Evolutionary conservation across 2,113 vertebrate genomes (phyloP), one percentile per base, ranked within the genome.

Genomic region (Lasiurus cinereus): DNA sequence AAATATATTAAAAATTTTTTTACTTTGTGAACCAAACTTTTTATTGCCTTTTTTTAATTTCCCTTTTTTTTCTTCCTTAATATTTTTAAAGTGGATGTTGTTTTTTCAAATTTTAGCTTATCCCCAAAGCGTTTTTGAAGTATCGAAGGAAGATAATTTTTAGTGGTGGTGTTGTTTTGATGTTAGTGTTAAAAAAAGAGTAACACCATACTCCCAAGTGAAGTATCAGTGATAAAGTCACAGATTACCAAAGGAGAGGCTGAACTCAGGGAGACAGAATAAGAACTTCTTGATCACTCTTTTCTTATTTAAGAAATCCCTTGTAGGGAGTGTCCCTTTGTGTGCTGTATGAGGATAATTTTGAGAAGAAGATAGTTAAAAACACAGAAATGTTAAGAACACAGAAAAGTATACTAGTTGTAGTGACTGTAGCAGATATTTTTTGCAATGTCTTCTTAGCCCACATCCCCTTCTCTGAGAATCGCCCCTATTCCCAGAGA

Each of bases 1-100:
- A 39, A 39, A 39, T 39, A 39, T 39, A 39, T 39, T 39, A 39
- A 39, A 39, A 39, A 39, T 39, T 39, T 39, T 22, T 79, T 79
- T 87, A 24, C 36, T 88, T 91, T 92, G 50, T 94, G 67, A 85
- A 24, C 8, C 36, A 82, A 22, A 62, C 19, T 77, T 87, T 95
- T 74, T 48, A 72, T 92, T 91, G 31, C 27, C 5, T 89, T 92
- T 5, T 5, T 24, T 54, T 62, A 16, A 16, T 89, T 88, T 15
- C 64, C 29, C 5, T 59, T 92, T 85, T 66, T 15, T 36, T 82
- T 18, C 52, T 74, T 88, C 33, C 19, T 91, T 59, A 43, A 52
- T 67, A n/a, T 39, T 96, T 83, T 29, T 16, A 90, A 96, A 80
- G 12, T 72, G 64, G 21, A 8, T 66, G 62, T 14, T 62, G 10